These are phyloP conservation scores for Rhynchomys soricoides DNA, from an alignment of 2,113 vertebrate genomes.

Conservation along the genomic window DNA sequence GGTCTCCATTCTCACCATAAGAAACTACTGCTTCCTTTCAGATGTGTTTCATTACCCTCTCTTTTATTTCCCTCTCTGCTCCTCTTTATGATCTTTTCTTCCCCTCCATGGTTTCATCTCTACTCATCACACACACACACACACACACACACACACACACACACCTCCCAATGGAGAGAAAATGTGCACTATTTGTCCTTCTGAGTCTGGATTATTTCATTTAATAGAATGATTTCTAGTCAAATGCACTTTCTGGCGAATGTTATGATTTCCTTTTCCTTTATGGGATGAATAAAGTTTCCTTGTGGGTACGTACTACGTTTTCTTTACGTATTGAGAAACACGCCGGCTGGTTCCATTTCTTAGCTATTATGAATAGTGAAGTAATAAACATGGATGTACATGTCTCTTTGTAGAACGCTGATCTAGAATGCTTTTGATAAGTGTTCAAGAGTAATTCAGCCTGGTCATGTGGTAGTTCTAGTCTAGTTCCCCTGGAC, in stretches of 20 bases:
- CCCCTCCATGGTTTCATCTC: not conserved
- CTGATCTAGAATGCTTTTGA: not conserved
- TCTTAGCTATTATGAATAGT: not conserved
- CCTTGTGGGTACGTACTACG: rapidly evolving
- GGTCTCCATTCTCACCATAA: not conserved
- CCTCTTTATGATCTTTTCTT: not conserved
- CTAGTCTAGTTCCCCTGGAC: not conserved
- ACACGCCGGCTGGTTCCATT: not conserved
- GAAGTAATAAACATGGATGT: not conserved
- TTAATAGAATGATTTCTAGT: not conserved
- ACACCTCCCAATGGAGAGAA: not conserved
- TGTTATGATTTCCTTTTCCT: not conserved
- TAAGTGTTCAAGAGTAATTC: not conserved
- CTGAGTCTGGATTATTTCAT: not conserved
- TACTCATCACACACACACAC: not conserved
- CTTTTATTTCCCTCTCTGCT: not conserved
- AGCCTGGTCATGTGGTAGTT: not conserved
- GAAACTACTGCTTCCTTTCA: not conserved
- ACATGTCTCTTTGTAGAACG: not conserved
- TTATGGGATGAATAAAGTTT: not conserved
- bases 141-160: not conserved
- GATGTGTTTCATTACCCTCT: not conserved
- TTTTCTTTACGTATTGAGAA: not conserved
- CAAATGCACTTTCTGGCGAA: not conserved
- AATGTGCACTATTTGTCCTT: not conserved